phyloP scores from a whole-genome alignment of 2,888 invertebrate genomes.

The Polydrusus tereticollis region DNA sequence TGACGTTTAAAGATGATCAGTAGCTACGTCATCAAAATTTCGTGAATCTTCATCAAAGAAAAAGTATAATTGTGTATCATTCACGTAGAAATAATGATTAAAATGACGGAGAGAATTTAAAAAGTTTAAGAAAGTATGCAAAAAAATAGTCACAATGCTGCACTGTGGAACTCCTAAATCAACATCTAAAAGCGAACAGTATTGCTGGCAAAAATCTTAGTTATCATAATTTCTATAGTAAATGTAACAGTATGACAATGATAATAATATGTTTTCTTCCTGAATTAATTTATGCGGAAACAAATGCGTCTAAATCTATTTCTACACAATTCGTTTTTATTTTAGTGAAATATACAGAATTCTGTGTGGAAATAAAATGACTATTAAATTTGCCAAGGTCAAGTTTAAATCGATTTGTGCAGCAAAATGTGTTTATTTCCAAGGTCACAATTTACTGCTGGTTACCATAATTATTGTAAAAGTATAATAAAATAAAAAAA shows the following conservation, averaged over 20 bases:
- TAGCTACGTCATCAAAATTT: too few relatives aligned
- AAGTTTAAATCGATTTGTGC: conserved; percentile 50
- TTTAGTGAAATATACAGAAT: conserved; percentile 19
- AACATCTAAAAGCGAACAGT: too few relatives aligned
- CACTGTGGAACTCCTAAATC: too few relatives aligned
- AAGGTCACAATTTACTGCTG: conserved; percentile 44
- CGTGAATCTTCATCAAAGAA: too few relatives aligned
- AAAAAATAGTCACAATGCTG: too few relatives aligned
- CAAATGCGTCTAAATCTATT: conserved; percentile 10
- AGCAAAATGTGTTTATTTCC: conserved; percentile 48
- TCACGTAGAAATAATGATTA: too few relatives aligned
- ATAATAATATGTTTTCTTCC: neutral
- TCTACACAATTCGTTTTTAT: conserved; percentile 10
- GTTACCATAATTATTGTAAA: conserved; percentile 45
- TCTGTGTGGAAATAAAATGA: conserved; percentile 46
- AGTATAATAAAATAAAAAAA: conserved; percentile 44
- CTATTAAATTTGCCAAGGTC: conserved; percentile 48
- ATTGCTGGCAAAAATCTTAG: too few relatives aligned
- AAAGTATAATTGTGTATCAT: too few relatives aligned
- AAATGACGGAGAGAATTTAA: too few relatives aligned
- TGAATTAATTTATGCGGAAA: neutral
- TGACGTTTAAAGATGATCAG: too few relatives aligned
- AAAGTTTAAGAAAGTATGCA: too few relatives aligned
- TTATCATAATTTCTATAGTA: neutral
- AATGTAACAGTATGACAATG: neutral